Conservation (phyloP, 1,140 invertebrate species). For the Rhagoletis pomonella region DNA sequence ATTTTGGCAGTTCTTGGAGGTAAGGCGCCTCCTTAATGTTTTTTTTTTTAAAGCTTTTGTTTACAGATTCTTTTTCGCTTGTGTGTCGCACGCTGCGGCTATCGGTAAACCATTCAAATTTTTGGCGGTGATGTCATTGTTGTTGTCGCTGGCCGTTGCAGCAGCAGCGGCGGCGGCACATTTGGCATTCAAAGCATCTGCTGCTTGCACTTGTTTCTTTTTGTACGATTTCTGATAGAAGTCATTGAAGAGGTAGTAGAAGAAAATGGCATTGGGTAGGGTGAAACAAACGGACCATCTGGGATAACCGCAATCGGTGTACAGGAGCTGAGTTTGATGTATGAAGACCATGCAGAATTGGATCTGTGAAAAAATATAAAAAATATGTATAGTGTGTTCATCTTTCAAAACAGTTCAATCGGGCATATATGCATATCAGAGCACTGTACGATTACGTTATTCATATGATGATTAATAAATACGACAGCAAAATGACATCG, state of each 20-base stretch:
- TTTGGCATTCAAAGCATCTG: constrained; percentile 9
- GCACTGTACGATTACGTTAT: too few relatives aligned
- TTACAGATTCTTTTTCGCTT: constrained; percentile 63
- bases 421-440: too few relatives aligned
- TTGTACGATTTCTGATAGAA: constrained; percentile 86
- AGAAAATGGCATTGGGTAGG: constrained; percentile 87
- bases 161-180: constrained; percentile 59
- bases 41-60: too few relatives aligned
- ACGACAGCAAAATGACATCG: too few relatives aligned
- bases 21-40: too few relatives aligned
- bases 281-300: constrained; percentile 82
- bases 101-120: constrained; percentile 64
- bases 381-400: not conserved
- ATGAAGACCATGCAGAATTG: constrained; percentile 86
- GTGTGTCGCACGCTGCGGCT: not conserved
- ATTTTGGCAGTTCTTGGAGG: too few relatives aligned
- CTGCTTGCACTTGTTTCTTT: constrained; percentile 64
- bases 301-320: constrained; percentile 91
- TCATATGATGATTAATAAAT: too few relatives aligned
- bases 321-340: constrained; percentile 86
- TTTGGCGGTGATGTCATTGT: constrained; percentile 68
- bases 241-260: constrained; percentile 86
- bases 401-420: too few relatives aligned
- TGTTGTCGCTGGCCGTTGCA: constrained; percentile 61
- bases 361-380: constrained; percentile 75